Conservation (phyloP, 1,140 invertebrate species). For the Achroia grisella region DNA sequence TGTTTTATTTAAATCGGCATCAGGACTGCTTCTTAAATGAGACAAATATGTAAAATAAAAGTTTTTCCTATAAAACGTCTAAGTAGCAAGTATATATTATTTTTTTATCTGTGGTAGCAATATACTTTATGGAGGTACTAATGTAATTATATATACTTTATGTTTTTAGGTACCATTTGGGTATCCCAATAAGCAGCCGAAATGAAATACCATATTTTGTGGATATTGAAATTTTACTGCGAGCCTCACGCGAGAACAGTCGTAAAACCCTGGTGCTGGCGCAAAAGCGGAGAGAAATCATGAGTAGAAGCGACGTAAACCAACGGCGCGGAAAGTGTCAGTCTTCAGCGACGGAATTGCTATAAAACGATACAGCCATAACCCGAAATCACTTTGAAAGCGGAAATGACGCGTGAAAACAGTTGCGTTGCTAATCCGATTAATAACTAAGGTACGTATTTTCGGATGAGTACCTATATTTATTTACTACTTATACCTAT, state of each 20-base stretch:
- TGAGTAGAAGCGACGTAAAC: background rate
- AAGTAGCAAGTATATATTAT: too few species aligned
- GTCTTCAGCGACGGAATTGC: constrained; percentile 12
- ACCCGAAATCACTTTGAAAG: background rate
- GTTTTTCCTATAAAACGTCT: too few species aligned
- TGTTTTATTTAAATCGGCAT: too few species aligned
- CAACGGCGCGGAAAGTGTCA: constrained; percentile 7
- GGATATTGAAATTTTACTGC: constrained; percentile 41
- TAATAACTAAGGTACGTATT: too few species aligned
- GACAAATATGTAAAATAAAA: too few species aligned
- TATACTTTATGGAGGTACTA: constrained; percentile 7
- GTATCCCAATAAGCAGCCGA: constrained; percentile 15
- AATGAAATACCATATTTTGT: constrained; percentile 31
- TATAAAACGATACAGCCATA: constrained; percentile 22
- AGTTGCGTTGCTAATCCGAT: too few species aligned
- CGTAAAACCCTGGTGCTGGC: constrained; percentile 12
- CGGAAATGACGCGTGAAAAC: too few species aligned
- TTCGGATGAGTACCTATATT: too few species aligned
- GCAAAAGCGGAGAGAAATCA: constrained; percentile 3
- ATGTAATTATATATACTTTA: constrained; percentile 19
- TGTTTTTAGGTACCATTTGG: constrained; percentile 19
- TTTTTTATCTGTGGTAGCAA: too few species aligned
- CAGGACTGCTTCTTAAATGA: too few species aligned
- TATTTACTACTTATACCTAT: too few species aligned
- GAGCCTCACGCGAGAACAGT: constrained; percentile 7